A percentile compares a stretch with the other conserved stretches of the same genome.
phyloP scores from a whole-genome alignment of 2,797 vertebrate genomes.

The Astyanax mexicanus region DNA sequence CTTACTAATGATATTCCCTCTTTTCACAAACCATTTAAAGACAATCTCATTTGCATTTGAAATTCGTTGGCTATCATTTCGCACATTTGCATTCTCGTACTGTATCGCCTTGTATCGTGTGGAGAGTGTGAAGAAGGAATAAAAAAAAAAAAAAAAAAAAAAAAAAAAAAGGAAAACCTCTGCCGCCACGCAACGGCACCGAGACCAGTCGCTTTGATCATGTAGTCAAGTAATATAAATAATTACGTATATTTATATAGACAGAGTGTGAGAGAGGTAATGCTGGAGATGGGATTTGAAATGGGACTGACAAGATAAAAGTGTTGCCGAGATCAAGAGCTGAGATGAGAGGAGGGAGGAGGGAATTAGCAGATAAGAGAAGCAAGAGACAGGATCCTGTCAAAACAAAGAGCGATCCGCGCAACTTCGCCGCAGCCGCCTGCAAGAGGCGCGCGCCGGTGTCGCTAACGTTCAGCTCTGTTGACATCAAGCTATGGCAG shows the following conservation, averaged over 20 bases:
- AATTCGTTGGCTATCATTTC: slow-evolving; percentile 35
- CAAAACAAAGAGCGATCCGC: slow-evolving; percentile 57
- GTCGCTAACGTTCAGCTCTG: slow-evolving; percentile 52
- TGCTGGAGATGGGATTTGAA: slow-evolving; percentile 55
- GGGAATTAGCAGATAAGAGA: slow-evolving; percentile 65
- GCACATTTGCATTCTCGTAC: slow-evolving; percentile 43
- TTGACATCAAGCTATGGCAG: slow-evolving; percentile 4
- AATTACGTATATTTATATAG: slow-evolving; percentile 45
- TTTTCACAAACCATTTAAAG: slow-evolving; percentile 55
- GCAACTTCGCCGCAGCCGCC: slow-evolving; percentile 11
- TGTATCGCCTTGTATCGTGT: slow-evolving; percentile 20
- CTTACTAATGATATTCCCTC: slow-evolving; percentile 54
- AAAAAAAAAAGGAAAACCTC: background rate
- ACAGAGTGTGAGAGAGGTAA: slow-evolving; percentile 57
- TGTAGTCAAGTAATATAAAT: slow-evolving; percentile 41
- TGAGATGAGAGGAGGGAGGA: slow-evolving; percentile 58
- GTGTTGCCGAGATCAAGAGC: slow-evolving; percentile 65
- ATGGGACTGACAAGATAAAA: slow-evolving; percentile 71
- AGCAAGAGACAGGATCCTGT: slow-evolving; percentile 63
- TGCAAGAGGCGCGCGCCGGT: slow-evolving; percentile 13
- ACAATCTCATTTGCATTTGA: slow-evolving; percentile 56
- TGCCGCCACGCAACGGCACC: background rate
- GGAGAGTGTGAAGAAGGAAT: no score
- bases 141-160: background rate
- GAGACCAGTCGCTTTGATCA: slow-evolving; percentile 37